Percentiles rank a stretch among this genome's conserved stretches.
These are phyloP conservation scores for Acanthosepion lycidas DNA, from an alignment of 2,888 invertebrate genomes.

Conservation along the genomic window DNA sequence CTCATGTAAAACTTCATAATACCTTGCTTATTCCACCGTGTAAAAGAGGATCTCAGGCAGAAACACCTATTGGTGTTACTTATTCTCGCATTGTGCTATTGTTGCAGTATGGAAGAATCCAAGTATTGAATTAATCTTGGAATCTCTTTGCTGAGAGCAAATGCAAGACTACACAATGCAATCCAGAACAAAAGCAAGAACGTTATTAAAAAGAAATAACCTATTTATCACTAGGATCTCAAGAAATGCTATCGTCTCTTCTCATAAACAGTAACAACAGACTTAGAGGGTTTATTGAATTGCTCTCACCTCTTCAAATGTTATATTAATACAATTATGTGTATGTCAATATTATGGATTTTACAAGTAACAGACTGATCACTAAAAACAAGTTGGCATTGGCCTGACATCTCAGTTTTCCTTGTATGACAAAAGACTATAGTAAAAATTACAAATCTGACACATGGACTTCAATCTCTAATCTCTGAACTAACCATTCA, in stretches of 20 bases:
- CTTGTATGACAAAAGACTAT: too few relatives aligned
- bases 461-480: too few relatives aligned
- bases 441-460: too few relatives aligned
- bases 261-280: neutral
- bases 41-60: neutral
- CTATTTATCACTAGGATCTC: neutral
- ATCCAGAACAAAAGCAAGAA: neutral
- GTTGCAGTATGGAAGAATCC: neutral
- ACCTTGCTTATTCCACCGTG: neutral
- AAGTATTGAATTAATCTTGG: neutral
- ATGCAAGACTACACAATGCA: neutral
- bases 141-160: conserved; percentile 33
- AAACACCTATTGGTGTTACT: neutral
- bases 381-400: neutral
- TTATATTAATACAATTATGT: neutral
- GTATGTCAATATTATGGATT: too few relatives aligned
- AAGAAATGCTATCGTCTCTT: neutral
- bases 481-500: too few relatives aligned
- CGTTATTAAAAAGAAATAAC: neutral
- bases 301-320: neutral
- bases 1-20: neutral
- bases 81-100: neutral
- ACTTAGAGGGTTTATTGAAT: neutral
- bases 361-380: too few relatives aligned
- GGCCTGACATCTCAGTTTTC: neutral